Conservation (phyloP, 2,113 vertebrate species). For the Oenanthe oenanthe region DNA sequence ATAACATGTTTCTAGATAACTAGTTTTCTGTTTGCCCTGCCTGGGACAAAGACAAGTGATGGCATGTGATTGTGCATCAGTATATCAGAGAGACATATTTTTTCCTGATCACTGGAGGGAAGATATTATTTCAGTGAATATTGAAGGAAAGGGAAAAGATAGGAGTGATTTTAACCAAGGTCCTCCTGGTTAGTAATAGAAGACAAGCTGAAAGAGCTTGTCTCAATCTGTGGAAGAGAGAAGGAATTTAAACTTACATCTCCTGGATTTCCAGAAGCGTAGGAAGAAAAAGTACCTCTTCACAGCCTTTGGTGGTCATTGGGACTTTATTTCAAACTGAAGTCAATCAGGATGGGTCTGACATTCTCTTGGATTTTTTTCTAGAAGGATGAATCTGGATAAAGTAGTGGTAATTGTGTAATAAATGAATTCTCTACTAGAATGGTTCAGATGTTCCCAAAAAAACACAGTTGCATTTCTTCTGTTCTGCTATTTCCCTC, state of each 20-base stretch:
- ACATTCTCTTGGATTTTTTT: background rate
- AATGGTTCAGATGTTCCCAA: background rate
- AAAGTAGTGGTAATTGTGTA: background rate
- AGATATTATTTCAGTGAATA: background rate
- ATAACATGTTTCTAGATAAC: background rate
- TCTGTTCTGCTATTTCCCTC: background rate
- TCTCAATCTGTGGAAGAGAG: background rate
- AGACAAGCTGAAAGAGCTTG: background rate
- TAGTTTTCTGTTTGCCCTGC: background rate
- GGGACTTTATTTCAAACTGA: background rate
- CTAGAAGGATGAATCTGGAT: background rate
- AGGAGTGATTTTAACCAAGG: background rate
- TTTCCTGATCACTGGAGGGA: background rate
- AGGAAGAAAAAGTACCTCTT: background rate
- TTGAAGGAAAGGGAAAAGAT: background rate
- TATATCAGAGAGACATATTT: background rate
- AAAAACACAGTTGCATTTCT: background rate
- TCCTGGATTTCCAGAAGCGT: background rate
- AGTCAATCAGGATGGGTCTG: background rate
- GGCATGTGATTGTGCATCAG: background rate
- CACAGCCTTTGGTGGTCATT: background rate
- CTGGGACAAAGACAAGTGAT: background rate
- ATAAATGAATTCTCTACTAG: background rate
- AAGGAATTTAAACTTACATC: background rate
- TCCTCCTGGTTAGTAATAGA: background rate